phyloP scores from a whole-genome alignment of 2,888 invertebrate species.

The Watsonalla cultraria region DNA sequence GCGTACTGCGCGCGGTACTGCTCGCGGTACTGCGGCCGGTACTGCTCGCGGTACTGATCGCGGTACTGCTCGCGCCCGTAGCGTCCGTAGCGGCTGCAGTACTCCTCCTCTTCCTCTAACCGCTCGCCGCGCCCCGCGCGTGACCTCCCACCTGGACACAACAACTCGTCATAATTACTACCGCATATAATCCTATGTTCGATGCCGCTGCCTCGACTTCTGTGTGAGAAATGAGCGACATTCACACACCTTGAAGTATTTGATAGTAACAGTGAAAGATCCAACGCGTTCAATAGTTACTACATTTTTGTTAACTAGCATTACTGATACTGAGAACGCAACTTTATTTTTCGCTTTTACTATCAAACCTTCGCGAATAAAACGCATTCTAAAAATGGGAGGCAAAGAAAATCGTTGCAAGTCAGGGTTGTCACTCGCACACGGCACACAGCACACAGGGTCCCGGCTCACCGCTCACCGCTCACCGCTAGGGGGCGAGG shows the following conservation, averaged over 20 bases:
- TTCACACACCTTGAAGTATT: not conserved
- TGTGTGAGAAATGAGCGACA: not conserved
- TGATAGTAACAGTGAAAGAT: not conserved
- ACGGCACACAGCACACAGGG: conserved; percentile 30
- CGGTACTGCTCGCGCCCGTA: conserved; percentile 42
- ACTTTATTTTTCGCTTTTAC: not conserved
- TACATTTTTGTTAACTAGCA: not conserved
- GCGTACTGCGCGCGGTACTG: conserved; percentile 28
- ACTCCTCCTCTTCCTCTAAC: conserved; percentile 80
- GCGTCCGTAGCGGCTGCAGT: conserved; percentile 52
- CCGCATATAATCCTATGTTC: not conserved
- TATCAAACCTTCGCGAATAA: not conserved
- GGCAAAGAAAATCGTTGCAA: not conserved
- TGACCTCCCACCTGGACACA: conserved; percentile 51
- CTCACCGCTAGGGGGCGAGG: conserved; percentile 42
- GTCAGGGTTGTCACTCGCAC: conserved; percentile 10
- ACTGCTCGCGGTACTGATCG: conserved; percentile 24
- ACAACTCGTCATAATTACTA: not conserved
- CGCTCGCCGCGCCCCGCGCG: conserved; percentile 74
- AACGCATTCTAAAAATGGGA: not conserved
- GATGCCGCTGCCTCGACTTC: no score
- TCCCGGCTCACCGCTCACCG: conserved; percentile 2
- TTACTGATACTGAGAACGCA: not conserved
- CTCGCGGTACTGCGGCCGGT: conserved; percentile 41
- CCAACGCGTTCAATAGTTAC: not conserved